These are phyloP conservation scores for Tenthredo amoena DNA, from an alignment of 2,888 invertebrate genomes.

Conservation along the genomic window DNA sequence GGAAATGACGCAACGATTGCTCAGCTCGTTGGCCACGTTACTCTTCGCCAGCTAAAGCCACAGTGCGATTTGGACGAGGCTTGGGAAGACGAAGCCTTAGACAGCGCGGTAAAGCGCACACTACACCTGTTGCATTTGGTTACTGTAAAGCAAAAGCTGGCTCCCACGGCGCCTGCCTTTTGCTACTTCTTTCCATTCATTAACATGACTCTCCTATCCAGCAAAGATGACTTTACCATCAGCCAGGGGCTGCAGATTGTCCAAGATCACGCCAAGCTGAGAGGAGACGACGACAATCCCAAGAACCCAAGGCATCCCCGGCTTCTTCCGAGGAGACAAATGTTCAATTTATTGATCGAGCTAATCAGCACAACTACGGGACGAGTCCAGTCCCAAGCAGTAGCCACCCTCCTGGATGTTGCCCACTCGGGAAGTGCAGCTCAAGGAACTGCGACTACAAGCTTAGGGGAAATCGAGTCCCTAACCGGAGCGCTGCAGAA, in stretches of 20 bases:
- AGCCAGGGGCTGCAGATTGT: constrained; percentile 84
- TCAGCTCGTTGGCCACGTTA: constrained; percentile 85
- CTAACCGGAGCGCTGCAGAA: constrained; percentile 87
- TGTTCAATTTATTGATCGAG: constrained; percentile 89
- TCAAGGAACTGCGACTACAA: constrained; percentile 82
- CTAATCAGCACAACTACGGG: constrained; percentile 86
- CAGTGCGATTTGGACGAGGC: constrained; percentile 88
- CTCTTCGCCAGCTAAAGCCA: constrained; percentile 86
- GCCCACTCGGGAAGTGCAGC: constrained; percentile 87
- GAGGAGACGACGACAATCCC: constrained; percentile 77
- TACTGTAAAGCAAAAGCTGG: constrained; percentile 77
- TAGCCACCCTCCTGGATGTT: constrained; percentile 89
- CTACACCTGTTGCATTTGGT: constrained; percentile 81
- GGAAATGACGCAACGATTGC: constrained; percentile 79
- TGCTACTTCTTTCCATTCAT: constrained; percentile 91
- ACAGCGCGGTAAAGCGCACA: constrained; percentile 83
- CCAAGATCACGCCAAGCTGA: constrained; percentile 86
- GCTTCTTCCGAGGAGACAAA: constrained; percentile 89
- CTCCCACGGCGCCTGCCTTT: constrained; percentile 87
- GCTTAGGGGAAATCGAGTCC: constrained; percentile 86
- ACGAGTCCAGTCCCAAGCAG: constrained; percentile 88
- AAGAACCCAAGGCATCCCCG: constrained; percentile 85
- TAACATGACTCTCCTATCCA: constrained; percentile 81
- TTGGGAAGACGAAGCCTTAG: constrained; percentile 88
- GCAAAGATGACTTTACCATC: constrained; percentile 81